These are phyloP conservation scores for Scolopax mira DNA, from an alignment of 2,113 vertebrate species.

Conservation along the genomic window DNA sequence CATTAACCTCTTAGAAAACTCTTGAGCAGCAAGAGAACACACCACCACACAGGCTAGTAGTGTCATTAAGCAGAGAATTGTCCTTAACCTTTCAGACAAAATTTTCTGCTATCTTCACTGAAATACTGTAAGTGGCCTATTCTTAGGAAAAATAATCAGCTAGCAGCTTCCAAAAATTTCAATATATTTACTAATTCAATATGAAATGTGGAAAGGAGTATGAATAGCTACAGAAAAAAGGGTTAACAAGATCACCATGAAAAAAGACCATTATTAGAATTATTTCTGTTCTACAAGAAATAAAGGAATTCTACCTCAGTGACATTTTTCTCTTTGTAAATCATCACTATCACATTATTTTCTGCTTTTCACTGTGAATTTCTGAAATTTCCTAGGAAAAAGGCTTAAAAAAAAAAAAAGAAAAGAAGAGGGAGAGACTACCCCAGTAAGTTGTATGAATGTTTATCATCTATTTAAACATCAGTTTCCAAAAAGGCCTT, in stretches of 20 bases:
- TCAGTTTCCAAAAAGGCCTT: neutral
- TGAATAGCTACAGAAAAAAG: neutral
- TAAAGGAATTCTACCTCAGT: neutral
- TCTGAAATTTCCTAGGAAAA: neutral
- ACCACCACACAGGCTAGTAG: neutral
- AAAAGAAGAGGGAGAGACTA: neutral
- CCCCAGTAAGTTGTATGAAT: neutral
- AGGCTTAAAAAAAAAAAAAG: neutral
- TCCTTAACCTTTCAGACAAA: neutral
- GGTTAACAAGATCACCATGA: neutral
- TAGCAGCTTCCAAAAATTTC: neutral
- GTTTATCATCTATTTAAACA: neutral
- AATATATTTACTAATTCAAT: neutral
- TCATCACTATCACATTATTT: neutral
- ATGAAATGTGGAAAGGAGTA: neutral
- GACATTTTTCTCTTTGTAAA: neutral
- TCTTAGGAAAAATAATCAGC: neutral
- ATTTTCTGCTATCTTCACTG: neutral
- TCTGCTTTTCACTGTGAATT: neutral
- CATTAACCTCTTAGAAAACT: neutral
- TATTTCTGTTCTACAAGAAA: neutral
- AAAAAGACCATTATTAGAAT: neutral
- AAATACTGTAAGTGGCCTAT: neutral
- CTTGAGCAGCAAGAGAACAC: neutral
- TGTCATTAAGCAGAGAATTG: neutral